These are phyloP conservation scores for Acipenser transmontanus DNA, from an alignment of 2,797 vertebrate genomes.

Conservation along the genomic window DNA sequence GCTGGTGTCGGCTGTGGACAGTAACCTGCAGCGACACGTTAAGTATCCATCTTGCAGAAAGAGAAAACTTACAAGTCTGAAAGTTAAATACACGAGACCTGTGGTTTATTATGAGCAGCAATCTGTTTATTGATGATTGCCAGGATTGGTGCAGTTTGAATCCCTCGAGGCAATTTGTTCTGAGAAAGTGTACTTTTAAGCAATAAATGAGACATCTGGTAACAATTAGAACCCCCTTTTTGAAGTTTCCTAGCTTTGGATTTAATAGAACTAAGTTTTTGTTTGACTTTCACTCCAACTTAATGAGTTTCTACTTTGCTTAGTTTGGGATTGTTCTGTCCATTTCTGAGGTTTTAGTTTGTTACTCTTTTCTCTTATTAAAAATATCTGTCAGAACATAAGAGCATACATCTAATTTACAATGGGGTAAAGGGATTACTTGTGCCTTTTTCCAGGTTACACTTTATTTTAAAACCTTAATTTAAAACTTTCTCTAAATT, in stretches of 20 bases:
- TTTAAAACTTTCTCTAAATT: no score
- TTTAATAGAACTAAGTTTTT: constrained; percentile 14
- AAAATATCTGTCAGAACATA: no score
- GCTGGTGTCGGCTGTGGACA: no score
- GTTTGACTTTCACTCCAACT: background rate
- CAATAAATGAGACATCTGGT: constrained; percentile 41
- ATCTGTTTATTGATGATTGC: constrained; percentile 1
- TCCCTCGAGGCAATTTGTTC: constrained; percentile 12
- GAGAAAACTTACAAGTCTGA: background rate
- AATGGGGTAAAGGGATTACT: no score
- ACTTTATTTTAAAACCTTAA: no score
- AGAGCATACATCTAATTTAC: no score
- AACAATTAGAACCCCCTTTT: constrained; percentile 40
- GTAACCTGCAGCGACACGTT: background rate
- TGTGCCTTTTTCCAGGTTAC: no score
- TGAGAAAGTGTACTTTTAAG: constrained; percentile 23
- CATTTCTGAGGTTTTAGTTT: no score
- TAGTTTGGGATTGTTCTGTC: no score
- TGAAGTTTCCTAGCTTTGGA: constrained; percentile 42
- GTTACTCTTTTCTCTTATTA: no score
- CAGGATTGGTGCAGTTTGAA: constrained; percentile 8
- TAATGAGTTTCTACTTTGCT: background rate
- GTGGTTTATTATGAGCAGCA: constrained; percentile 2
- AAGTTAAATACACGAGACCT: constrained; percentile 3
- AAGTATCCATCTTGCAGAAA: background rate